Base-by-base conservation (phyloP, 2,888 invertebrate genomes). In the Bombylius discolor region DNA sequence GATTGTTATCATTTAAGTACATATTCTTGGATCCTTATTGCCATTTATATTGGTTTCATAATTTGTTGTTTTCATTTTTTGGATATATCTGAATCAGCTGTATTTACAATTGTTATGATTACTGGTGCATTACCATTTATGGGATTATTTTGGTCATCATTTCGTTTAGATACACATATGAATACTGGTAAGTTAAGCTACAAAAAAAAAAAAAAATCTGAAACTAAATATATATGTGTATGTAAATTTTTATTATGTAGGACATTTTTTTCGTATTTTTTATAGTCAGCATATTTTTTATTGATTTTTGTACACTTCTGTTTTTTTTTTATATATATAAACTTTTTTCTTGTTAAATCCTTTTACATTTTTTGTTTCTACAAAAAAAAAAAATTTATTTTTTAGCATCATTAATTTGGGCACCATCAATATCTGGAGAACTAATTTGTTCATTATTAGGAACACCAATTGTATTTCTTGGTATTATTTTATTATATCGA, bases 341-440 rank as follows among this genome's bases (percentile, higher is more conserved):
- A 23, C 23, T 23, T 23, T 23, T 23, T 23, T 23, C 23, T 2
- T 23, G 23, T 23, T 23, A 3, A 23, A 23, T 23, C 36, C 4
- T 36, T 9, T 44, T 4, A 9, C 5, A 1, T 13, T 11, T 44
- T 13, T 13, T 44, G 3, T 44, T n/a, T 44, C 11, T 44, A n/a
- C 44, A 13, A 9, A 44, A 44, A 44, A 11, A 5, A 45, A 45
- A 45, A 11, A 5, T 3, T 14, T 9, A n/a, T 44, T 9, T 61
- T 44, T 9, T 61, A 79, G 79, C 76, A 62, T 67, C 70, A 55
- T 67, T 79, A 56, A 63, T 72, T 33, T 81, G 79, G 79, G 71
- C 77, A 55, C 81, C 81, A n/a, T 75, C 77, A 14, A 72, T 81
- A 54, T 78, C 79, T 6, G 81, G 81, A n/a, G 81, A 81, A 65